Base-by-base conservation (phyloP, 1,140 invertebrate species). In the Ericerus pela region DNA sequence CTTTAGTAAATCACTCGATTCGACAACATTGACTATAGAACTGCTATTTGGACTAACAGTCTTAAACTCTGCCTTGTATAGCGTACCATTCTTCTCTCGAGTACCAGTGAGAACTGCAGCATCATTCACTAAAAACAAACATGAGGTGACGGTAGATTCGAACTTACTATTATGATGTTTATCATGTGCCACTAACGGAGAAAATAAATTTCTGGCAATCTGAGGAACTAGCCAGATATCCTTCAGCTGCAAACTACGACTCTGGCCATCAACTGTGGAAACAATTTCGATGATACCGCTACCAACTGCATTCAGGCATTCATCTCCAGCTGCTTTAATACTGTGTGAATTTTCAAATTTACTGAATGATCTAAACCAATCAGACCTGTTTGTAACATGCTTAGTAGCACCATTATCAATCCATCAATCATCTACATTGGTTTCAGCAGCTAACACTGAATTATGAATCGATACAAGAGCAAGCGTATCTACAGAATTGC, bases 191-290 rank as follows among this genome's bases (percentile, higher is more conserved):
- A 60, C 63, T 57, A 65, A 53, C 57, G 65, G 56, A 47, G 67
- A 68, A 57, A 68, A 65, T 26, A 67, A 43, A 57, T 66, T 67
- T 58, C 54, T 63, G 1, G 52, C 53, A 47, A 66, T 61, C n/a
- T 62, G 57, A 28, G 64, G 63, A 29, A 66, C 63, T 58, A 59
- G 62, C 65, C 62, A 68, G 1, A 67, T 61, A 59, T 66, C 61
- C 6, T 47, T 43, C n/a, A 66, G 53, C 18, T 55, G 57, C 11
- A 64, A 47, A 28, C 59, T 56, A 41, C 59, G 10, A 1, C 18
- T 55, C 57, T 57, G 58, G 26, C 58, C 59, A 53, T 60, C 52
- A 20, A 54, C 53, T 38, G 51, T 53, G 38, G 60, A 57, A 52
- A 58, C 54, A 41, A 66, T 24, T 54, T 58, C 20, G 52, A 66